These are phyloP conservation scores for Ellobium chinense DNA, from an alignment of 2,888 invertebrate genomes.

Conservation along the genomic window DNA sequence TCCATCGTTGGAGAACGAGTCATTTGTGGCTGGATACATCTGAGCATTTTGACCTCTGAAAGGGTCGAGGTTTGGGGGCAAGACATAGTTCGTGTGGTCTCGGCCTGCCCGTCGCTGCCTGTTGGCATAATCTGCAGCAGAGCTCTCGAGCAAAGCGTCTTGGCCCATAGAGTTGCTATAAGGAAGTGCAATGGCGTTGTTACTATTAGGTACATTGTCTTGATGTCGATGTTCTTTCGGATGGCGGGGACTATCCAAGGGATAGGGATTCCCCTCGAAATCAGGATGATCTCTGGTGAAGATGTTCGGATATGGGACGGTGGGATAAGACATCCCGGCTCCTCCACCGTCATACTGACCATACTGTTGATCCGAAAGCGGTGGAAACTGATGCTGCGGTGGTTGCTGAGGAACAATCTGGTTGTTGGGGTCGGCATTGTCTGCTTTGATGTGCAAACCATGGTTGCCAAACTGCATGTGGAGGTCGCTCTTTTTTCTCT, in stretches of 20 bases:
- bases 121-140: background rate
- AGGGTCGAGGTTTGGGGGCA: background rate
- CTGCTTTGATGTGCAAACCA: slow-evolving; percentile 10
- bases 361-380: background rate
- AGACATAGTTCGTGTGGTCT: slow-evolving; percentile 32
- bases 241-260: background rate
- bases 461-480: slow-evolving; percentile 4
- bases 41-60: background rate
- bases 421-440: background rate
- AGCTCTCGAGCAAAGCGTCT: background rate
- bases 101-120: slow-evolving; percentile 17
- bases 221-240: background rate
- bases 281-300: background rate
- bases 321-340: background rate
- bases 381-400: background rate
- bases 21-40: background rate
- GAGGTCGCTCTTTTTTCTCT: slow-evolving; percentile 7
- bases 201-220: background rate
- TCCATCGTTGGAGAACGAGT: background rate
- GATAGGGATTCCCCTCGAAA: background rate
- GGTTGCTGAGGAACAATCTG: background rate
- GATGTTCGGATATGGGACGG: background rate
- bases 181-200: background rate
- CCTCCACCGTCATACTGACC: background rate
- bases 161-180: background rate